phyloP scores from a whole-genome alignment of 2,113 vertebrate species.

The Lasiurus cinereus region DNA sequence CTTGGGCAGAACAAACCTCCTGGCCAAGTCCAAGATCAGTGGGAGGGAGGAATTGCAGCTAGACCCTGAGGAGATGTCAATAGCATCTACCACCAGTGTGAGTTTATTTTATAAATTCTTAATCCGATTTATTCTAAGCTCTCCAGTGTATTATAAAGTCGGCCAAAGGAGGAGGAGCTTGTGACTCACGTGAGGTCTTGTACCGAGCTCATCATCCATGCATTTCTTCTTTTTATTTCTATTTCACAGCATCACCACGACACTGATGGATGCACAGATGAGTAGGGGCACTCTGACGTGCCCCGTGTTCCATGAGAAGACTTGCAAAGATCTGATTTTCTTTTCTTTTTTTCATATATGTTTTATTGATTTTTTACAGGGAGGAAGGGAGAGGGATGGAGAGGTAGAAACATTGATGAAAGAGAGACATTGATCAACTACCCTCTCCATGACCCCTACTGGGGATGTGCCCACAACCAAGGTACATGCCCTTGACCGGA shows the following conservation, averaged over 20 bases:
- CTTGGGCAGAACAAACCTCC: background rate
- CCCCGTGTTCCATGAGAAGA: constrained; percentile 18
- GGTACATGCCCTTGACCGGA: no score
- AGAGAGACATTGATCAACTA: no score
- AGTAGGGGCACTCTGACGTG: background rate
- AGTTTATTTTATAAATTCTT: constrained; percentile 10
- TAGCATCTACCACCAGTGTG: background rate
- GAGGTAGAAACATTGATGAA: no score
- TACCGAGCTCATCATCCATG: background rate
- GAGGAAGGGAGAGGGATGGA: no score
- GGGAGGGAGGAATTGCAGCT: background rate
- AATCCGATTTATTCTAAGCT: constrained; percentile 21
- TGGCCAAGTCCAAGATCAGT: background rate
- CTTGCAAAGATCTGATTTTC: background rate
- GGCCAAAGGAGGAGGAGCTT: background rate
- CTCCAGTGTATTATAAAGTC: background rate
- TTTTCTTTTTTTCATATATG: no score
- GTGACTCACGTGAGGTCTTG: background rate
- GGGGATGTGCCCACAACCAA: no score
- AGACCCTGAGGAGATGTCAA: background rate
- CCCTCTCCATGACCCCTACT: no score
- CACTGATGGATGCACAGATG: background rate
- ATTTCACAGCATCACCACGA: background rate
- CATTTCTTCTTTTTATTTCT: background rate
- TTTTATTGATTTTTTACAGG: no score